Evolutionary conservation across 2,888 invertebrate genomes (phyloP).

Genomic region (Latheticus oryzae): DNA sequence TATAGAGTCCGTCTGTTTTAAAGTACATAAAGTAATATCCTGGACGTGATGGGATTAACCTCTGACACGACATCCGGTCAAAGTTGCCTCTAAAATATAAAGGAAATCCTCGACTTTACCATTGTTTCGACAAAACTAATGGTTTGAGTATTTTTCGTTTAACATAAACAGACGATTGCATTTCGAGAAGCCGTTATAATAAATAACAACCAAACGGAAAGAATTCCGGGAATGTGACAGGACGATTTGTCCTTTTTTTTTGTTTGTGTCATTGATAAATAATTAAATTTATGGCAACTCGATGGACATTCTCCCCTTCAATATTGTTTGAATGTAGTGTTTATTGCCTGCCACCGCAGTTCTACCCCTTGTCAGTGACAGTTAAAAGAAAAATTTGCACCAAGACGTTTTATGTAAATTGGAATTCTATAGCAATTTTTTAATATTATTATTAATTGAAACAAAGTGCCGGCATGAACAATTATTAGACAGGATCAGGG

Average conservation of each 20-base stretch:
- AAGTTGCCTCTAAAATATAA: constrained; percentile 28
- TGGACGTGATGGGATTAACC: constrained; percentile 54
- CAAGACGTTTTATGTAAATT: constrained; percentile 18
- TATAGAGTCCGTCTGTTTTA: constrained; percentile 37
- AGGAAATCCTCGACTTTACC: constrained; percentile 28
- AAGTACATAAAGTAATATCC: constrained; percentile 51
- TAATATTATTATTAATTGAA: constrained; percentile 28
- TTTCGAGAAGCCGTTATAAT: constrained; percentile 17
- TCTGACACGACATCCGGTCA: constrained; percentile 50
- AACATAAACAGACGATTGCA: constrained; percentile 11
- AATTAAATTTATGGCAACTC: constrained; percentile 35
- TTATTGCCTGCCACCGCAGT: constrained; percentile 47
- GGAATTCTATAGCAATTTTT: background rate
- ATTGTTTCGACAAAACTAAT: constrained; percentile 29
- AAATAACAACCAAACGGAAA: constrained; percentile 17
- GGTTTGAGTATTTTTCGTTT: constrained; percentile 32
- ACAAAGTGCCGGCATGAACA: constrained; percentile 17
- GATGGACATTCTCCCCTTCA: constrained; percentile 52
- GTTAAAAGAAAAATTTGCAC: constrained; percentile 5
- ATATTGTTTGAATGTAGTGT: constrained; percentile 53
- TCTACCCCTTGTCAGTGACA: constrained; percentile 5
- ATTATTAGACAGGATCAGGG: constrained; percentile 37
- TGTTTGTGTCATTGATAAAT: constrained; percentile 25
- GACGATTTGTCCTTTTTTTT: constrained; percentile 30
- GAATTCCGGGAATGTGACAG: constrained; percentile 31